Evolutionary conservation across 2,113 vertebrate species (phyloP), one percentile per base, ranked within the genome.

Genomic region (Lota lota): DNA sequence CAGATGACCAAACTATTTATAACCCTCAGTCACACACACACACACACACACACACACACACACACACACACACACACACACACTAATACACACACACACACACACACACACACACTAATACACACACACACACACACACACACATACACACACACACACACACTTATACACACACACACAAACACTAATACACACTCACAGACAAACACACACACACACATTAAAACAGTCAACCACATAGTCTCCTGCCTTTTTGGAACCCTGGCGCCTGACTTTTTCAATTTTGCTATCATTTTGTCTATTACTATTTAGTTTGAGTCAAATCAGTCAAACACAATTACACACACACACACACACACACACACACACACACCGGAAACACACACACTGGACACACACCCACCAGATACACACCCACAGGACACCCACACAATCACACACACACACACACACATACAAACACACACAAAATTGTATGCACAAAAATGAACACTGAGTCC

Each of bases 1-100:
- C 86, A 87, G 86, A 87, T 87, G 88, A 88, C 82, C 61, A 36
- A 75, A 74, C 82, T 88, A 87, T 89, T 86, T 88, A 83, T 86
- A 88, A 85, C 85, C 78, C 64, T 75, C 73, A 36, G 2, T 36
- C 74, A 68, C 17, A 14, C 50, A 15, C 47, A 18, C 21, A 28
- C 40, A 50, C 58, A 12, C 40, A 22, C 20, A 5, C 20, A 50
- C 20, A 47, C 56, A 40, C 28, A 33, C 28, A 33, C 28, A 33
- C 2, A 24, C 4, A 24, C 24, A 24, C 24, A 24, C 2, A 33
- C 7, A 33, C 28, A 33, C 28, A 33, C 28, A 5, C 28, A 33
- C 28, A 33, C 28, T 5, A 28, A 28, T 5, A 28, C 28, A 28
- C 28, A 28, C 28, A 28, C 24, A 28, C 24, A 28, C 24, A 28